phyloP scores from a whole-genome alignment of 2,797 vertebrate genomes.

The Paratrypauchen microcephalus region DNA sequence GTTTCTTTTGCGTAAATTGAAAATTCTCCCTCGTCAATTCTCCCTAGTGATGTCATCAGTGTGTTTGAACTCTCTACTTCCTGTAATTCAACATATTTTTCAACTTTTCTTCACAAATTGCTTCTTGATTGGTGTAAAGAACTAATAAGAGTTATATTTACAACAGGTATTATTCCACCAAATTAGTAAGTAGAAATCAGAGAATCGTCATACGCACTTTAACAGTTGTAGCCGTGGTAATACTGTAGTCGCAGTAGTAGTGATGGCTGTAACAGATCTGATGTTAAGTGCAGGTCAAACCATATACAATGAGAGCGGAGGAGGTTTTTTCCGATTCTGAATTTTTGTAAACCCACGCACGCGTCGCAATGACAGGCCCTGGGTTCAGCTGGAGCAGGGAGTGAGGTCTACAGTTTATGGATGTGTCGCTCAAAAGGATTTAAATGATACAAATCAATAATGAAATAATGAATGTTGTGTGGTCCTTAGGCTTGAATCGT shows the following conservation, averaged over 20 bases:
- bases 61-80: too few relatives aligned
- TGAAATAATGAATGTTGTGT: not conserved
- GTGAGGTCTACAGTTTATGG: constrained; percentile 19
- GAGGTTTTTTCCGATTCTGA: constrained; percentile 68
- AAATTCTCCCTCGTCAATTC: too few relatives aligned
- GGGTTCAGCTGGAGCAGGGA: constrained; percentile 48
- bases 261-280: constrained; percentile 62
- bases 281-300: constrained; percentile 73
- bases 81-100: too few relatives aligned
- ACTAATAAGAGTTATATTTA: too few relatives aligned
- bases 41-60: too few relatives aligned
- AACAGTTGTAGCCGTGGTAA: constrained; percentile 21
- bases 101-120: too few relatives aligned
- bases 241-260: constrained; percentile 26
- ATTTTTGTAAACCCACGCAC: constrained; percentile 73
- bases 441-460: not conserved
- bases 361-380: constrained; percentile 63
- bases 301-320: constrained; percentile 62
- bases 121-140: too few relatives aligned
- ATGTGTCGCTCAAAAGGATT: constrained; percentile 10
- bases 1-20: too few relatives aligned
- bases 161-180: too few relatives aligned
- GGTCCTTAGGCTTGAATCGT: not conserved
- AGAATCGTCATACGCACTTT: too few relatives aligned
- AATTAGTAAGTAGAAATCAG: too few relatives aligned